Evolutionary conservation across 2,888 invertebrate species (phyloP).

Genomic region (Dioctria rufipes): DNA sequence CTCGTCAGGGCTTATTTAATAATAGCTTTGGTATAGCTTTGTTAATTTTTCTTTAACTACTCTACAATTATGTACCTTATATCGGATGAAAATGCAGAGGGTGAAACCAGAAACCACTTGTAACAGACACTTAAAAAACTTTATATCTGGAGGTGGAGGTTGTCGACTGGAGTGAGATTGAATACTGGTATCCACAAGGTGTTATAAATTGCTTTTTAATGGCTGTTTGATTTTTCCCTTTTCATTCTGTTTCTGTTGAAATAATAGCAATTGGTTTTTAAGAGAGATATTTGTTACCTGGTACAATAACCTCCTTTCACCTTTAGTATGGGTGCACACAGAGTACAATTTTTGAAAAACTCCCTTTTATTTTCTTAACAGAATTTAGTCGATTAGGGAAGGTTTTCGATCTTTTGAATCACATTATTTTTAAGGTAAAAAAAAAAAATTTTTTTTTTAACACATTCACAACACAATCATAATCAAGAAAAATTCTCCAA

Average conservation of each 20-base stretch:
- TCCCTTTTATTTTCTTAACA: background rate
- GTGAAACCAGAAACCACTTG: constrained; percentile 42
- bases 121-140: constrained; percentile 28
- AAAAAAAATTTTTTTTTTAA: background rate
- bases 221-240: constrained; percentile 25
- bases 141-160: constrained; percentile 4
- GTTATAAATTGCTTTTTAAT: constrained; percentile 33
- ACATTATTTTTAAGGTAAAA: background rate
- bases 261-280: constrained; percentile 9
- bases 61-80: background rate
- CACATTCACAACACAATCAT: too few relatives aligned
- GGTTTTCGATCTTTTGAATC: background rate
- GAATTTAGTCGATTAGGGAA: too few relatives aligned
- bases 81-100: background rate
- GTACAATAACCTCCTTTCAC: constrained; percentile 2
- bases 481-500: too few relatives aligned
- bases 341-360: background rate
- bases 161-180: constrained; percentile 8
- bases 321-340: constrained; percentile 7
- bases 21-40: constrained; percentile 6
- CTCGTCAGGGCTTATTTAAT: background rate
- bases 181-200: background rate
- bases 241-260: background rate
- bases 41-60: background rate
- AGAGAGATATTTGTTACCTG: constrained; percentile 15